Conservation (phyloP, 1,140 invertebrate genomes). For the Arctopsyche grandis region DNA sequence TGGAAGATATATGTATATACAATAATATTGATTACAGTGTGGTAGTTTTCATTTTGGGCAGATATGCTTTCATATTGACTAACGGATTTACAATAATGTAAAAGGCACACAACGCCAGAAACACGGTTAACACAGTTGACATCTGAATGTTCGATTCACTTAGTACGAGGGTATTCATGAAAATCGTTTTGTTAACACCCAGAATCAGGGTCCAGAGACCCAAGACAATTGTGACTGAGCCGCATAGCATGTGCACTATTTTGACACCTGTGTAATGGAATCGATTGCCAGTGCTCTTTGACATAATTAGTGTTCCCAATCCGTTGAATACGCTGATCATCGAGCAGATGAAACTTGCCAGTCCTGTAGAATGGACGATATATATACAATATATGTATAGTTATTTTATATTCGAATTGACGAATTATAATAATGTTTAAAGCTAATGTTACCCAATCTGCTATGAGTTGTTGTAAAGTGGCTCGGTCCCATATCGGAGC, state of each 20-base stretch:
- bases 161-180: not conserved
- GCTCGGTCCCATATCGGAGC: no score
- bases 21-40: no score
- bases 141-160: not conserved
- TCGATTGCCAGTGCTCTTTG: not conserved
- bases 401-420: no score
- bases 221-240: not conserved
- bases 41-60: not conserved
- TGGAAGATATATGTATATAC: no score
- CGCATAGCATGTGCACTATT: not conserved
- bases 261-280: not conserved
- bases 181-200: not conserved
- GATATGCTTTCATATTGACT: slow-evolving; percentile 25
- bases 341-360: slow-evolving; percentile 35
- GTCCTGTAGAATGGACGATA: slow-evolving; percentile 38
- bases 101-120: slow-evolving; percentile 15
- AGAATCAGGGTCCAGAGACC: not conserved
- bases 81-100: slow-evolving; percentile 37
- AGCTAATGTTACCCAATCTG: not conserved
- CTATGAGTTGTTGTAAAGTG: not conserved
- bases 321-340: slow-evolving; percentile 44
- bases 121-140: slow-evolving; percentile 32
- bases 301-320: not conserved
- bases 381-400: no score
- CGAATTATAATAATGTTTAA: no score